phyloP scores from a whole-genome alignment of 2,888 invertebrate species.

The Trachelus stipa region DNA sequence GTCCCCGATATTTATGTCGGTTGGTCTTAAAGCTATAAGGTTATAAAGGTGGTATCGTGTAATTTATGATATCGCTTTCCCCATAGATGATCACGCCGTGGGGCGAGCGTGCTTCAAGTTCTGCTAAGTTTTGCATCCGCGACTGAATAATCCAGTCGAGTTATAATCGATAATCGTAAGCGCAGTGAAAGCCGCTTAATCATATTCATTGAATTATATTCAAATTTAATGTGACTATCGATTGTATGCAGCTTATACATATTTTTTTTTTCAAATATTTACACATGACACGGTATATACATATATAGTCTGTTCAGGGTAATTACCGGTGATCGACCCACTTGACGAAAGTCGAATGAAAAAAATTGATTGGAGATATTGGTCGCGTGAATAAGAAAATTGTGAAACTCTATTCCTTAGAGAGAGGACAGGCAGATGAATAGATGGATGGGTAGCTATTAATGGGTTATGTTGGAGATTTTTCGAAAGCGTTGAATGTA shows the following conservation, averaged over 20 bases:
- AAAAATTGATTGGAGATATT: conserved; percentile 9
- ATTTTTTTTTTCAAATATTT: background rate
- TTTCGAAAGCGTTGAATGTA: background rate
- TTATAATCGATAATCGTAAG: background rate
- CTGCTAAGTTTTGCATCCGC: background rate
- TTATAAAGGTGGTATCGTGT: conserved; percentile 9
- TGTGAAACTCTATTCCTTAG: background rate
- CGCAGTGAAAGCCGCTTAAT: conserved; percentile 1
- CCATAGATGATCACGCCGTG: background rate
- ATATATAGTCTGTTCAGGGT: background rate
- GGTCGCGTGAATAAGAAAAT: background rate
- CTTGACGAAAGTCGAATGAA: conserved; percentile 22
- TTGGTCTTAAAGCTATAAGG: conserved; percentile 1
- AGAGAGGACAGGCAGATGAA: background rate
- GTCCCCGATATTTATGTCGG: conserved; percentile 4
- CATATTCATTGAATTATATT: background rate
- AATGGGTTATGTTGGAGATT: background rate
- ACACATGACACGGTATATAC: background rate
- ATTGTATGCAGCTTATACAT: background rate
- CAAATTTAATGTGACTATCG: background rate
- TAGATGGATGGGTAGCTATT: background rate
- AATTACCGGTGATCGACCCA: conserved; percentile 17
- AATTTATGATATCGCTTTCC: conserved; percentile 8
- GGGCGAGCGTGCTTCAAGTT: background rate
- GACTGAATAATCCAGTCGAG: background rate